These are phyloP conservation scores for Sympetrum striolatum DNA, from an alignment of 2,888 invertebrate genomes.

Conservation along the genomic window DNA sequence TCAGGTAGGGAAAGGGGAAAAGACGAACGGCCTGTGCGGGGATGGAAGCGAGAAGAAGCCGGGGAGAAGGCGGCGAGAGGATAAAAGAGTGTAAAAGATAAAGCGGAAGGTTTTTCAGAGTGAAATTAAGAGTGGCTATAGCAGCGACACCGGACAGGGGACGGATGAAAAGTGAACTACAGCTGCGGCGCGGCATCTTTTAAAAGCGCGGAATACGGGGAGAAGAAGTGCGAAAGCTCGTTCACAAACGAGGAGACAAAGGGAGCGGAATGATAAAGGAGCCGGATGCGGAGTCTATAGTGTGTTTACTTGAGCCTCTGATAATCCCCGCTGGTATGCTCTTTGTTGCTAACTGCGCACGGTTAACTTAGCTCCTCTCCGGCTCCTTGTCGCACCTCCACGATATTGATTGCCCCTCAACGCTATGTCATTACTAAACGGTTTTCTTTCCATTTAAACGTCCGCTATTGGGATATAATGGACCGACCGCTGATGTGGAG, in stretches of 20 bases:
- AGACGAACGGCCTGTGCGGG: neutral
- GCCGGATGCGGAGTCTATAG: neutral
- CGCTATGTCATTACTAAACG: too few relatives aligned
- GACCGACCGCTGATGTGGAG: too few relatives aligned
- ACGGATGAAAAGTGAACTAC: constrained; percentile 13
- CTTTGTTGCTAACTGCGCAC: neutral
- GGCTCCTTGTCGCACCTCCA: neutral
- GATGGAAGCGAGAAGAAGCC: neutral
- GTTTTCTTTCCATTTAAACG: too few relatives aligned
- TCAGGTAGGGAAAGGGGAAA: neutral
- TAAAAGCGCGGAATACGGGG: neutral
- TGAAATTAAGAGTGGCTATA: neutral
- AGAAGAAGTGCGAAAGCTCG: neutral
- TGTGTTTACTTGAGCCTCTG: neutral
- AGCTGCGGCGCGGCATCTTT: neutral
- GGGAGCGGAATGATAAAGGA: neutral
- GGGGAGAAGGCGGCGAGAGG: neutral
- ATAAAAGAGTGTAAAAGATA: neutral
- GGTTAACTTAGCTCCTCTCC: neutral
- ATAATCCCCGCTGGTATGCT: neutral
- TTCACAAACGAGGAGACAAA: neutral
- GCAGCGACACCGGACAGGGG: neutral
- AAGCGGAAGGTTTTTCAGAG: neutral
- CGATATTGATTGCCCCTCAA: neutral
- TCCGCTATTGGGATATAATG: too few relatives aligned